A percentile compares a stretch with the other conserved stretches of the same genome.
These are phyloP conservation scores for Drosophila mauritiana DNA, from an alignment of 1,140 invertebrate genomes.

Conservation along the genomic window DNA sequence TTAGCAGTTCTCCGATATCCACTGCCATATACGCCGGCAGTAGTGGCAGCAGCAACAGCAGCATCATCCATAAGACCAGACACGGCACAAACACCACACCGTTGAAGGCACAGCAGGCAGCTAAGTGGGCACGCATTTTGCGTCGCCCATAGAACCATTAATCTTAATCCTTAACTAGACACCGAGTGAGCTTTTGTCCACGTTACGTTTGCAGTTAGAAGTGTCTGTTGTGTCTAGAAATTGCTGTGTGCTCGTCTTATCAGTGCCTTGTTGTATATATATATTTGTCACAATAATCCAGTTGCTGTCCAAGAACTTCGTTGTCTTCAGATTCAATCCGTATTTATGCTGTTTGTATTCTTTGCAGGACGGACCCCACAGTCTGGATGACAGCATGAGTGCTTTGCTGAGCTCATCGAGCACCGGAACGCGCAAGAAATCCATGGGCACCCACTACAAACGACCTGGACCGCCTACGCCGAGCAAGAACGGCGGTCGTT, in stretches of 20 bases:
- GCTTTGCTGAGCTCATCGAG: slow-evolving; percentile 86
- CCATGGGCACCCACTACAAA: slow-evolving; percentile 90
- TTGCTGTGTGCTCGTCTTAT: neutral
- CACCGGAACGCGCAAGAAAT: slow-evolving; percentile 85
- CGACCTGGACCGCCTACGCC: slow-evolving; percentile 93
- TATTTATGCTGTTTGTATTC: slow-evolving; percentile 1
- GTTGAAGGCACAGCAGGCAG: slow-evolving; percentile 14
- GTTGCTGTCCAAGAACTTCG: slow-evolving; percentile 7
- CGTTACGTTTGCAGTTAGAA: neutral
- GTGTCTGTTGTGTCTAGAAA: neutral
- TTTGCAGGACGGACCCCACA: slow-evolving; percentile 86
- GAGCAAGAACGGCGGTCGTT: slow-evolving; percentile 91
- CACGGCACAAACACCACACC: slow-evolving; percentile 7
- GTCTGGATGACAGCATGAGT: slow-evolving; percentile 87
- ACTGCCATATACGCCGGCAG: slow-evolving; percentile 2
- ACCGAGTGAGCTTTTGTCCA: slow-evolving; percentile 11
- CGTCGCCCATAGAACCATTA: slow-evolving; percentile 13
- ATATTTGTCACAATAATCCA: neutral
- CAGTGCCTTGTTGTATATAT: neutral
- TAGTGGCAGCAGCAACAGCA: slow-evolving; percentile 17
- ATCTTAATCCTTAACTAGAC: neutral
- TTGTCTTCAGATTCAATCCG: neutral
- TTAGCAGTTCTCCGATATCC: neutral
- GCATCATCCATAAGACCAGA: neutral
- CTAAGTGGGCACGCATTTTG: slow-evolving; percentile 35